A percentile compares a stretch with the other conserved stretches of the same genome.
phyloP scores from a whole-genome alignment of 2,888 invertebrate species.

The Aleiodes alternator region DNA sequence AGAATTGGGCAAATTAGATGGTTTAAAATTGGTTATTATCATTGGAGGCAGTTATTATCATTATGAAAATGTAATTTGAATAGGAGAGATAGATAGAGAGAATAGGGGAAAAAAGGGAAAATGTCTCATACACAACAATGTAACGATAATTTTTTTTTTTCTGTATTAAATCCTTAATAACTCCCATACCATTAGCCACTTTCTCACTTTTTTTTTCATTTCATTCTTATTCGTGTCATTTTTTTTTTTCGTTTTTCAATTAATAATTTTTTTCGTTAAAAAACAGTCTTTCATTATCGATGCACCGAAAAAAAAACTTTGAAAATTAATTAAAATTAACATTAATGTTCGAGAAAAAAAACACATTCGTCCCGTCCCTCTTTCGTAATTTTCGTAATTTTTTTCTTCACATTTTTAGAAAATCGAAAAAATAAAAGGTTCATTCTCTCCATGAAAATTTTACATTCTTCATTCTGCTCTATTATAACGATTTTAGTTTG shows the following conservation, averaged over 20 bases:
- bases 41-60: slow-evolving; percentile 40
- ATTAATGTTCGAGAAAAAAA: slow-evolving; percentile 46
- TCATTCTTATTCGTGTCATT: slow-evolving; percentile 47
- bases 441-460: not conserved
- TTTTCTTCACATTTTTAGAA: slow-evolving; percentile 2
- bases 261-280: slow-evolving; percentile 54
- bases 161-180: slow-evolving; percentile 57
- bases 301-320: slow-evolving; percentile 58
- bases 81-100: slow-evolving; percentile 11
- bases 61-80: slow-evolving; percentile 39
- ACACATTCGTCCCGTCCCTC: slow-evolving; percentile 45
- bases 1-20: slow-evolving; percentile 35
- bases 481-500: slow-evolving; percentile 11
- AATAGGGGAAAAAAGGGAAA: slow-evolving; percentile 11
- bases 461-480: slow-evolving; percentile 10
- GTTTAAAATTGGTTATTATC: slow-evolving; percentile 31
- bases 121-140: slow-evolving; percentile 57
- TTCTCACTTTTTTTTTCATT: slow-evolving; percentile 50
- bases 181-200: slow-evolving; percentile 49
- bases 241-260: slow-evolving; percentile 47
- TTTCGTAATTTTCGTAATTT: slow-evolving; percentile 1
- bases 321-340: not conserved
- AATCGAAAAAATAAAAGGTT: too few relatives aligned
- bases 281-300: slow-evolving; percentile 66
- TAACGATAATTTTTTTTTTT: slow-evolving; percentile 53